Evolutionary conservation across 2,888 invertebrate genomes (phyloP).

Genomic region (Ischnus inquisitorius): DNA sequence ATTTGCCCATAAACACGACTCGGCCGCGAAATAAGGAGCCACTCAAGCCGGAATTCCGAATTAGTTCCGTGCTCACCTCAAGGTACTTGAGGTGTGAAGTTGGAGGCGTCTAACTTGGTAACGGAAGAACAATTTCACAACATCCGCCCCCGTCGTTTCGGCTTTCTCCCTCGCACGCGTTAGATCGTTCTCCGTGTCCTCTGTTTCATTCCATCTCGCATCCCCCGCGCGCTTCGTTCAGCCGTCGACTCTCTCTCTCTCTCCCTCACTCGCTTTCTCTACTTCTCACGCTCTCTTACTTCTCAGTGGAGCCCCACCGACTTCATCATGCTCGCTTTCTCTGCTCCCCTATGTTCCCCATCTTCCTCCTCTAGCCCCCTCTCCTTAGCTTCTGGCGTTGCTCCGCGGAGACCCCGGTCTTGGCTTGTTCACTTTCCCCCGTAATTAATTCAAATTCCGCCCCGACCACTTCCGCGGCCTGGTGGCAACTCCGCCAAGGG

Average conservation of each 20-base stretch:
- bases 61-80: slow-evolving; percentile 80
- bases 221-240: slow-evolving; percentile 47
- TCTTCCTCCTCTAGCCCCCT: slow-evolving; percentile 53
- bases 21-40: slow-evolving; percentile 79
- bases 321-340: slow-evolving; percentile 65
- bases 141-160: slow-evolving; percentile 77
- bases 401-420: slow-evolving; percentile 64
- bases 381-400: slow-evolving; percentile 47
- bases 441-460: slow-evolving; percentile 80
- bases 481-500: slow-evolving; percentile 64
- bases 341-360: slow-evolving; percentile 45
- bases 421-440: slow-evolving; percentile 74
- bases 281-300: slow-evolving; percentile 53
- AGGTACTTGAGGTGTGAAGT: slow-evolving; percentile 82
- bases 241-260: slow-evolving; percentile 66
- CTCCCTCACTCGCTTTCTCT: slow-evolving; percentile 67
- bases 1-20: slow-evolving; percentile 77
- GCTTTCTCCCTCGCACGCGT: slow-evolving; percentile 58
- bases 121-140: slow-evolving; percentile 82
- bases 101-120: slow-evolving; percentile 80
- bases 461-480: slow-evolving; percentile 69
- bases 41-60: slow-evolving; percentile 80
- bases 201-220: slow-evolving; percentile 45
- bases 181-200: slow-evolving; percentile 28
- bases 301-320: slow-evolving; percentile 40